Percentiles rank a stretch among this genome's conserved stretches.
These are phyloP conservation scores for Mesodorylaimus sp. DNA, from an alignment of 2,888 invertebrate genomes.

Conservation along the genomic window DNA sequence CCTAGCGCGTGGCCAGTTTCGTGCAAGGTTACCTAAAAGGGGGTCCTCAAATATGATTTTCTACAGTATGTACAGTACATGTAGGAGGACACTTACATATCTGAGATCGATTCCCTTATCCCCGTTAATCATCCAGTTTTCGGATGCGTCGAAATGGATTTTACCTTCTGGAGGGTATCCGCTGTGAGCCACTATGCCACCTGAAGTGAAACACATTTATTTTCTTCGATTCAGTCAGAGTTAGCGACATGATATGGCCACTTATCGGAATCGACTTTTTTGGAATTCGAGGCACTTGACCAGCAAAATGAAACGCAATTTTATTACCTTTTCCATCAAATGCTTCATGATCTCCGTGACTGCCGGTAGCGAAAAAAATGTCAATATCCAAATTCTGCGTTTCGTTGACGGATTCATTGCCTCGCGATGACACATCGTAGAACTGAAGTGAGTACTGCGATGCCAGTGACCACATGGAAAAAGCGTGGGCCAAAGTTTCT, in stretches of 20 bases:
- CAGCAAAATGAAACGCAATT: not conserved
- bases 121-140: conserved; percentile 15
- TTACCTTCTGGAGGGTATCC: conserved; percentile 20
- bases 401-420: no score
- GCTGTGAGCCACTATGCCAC: conserved; percentile 23
- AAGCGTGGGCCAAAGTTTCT: conserved; percentile 8
- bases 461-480: conserved; percentile 13
- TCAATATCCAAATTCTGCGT: conserved; percentile 12
- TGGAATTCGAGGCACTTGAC: not conserved
- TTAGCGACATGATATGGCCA: no score
- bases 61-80: not conserved
- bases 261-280: no score
- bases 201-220: no score
- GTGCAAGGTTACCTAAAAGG: conserved; percentile 16
- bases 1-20: conserved; percentile 26
- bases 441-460: conserved; percentile 12
- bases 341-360: conserved; percentile 17
- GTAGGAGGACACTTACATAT: conserved; percentile 7
- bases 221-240: no score
- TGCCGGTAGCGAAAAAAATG: conserved; percentile 18
- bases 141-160: conserved; percentile 23
- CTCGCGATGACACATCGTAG: conserved; percentile 9
- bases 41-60: conserved; percentile 1
- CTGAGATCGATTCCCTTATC: conserved; percentile 10
- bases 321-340: conserved; percentile 14